A percentile compares a stretch with the other conserved stretches of the same genome.
Evolutionary conservation across 2,888 invertebrate genomes (phyloP).

Genomic region (Conistra vaccinii): DNA sequence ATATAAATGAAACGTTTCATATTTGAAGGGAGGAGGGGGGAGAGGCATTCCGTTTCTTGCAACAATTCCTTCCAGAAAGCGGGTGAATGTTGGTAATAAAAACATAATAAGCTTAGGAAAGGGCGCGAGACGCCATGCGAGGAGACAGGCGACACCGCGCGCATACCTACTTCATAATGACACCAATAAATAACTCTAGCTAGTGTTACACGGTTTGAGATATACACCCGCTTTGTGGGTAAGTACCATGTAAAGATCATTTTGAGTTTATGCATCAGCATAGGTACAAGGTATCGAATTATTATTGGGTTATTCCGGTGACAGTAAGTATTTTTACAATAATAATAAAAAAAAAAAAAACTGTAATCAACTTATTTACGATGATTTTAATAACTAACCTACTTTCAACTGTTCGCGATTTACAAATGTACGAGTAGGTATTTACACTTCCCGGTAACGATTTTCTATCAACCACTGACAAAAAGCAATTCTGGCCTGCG

Average conservation of each 20-base stretch:
- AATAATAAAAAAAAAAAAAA: too few species aligned
- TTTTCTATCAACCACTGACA: too few species aligned
- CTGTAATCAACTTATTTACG: too few species aligned
- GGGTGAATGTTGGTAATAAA: constrained; percentile 57
- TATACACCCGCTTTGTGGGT: neutral
- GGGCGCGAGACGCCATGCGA: constrained; percentile 25
- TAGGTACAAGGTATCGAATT: neutral
- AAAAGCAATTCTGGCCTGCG: too few species aligned
- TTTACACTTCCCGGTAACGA: too few species aligned
- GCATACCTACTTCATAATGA: constrained; percentile 32
- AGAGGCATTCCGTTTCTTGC: constrained; percentile 21
- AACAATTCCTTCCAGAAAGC: constrained; percentile 44
- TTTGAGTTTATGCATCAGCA: neutral
- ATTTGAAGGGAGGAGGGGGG: constrained; percentile 26
- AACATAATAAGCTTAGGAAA: constrained; percentile 55
- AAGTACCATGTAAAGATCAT: neutral
- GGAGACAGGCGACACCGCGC: constrained; percentile 30
- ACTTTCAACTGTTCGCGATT: too few species aligned
- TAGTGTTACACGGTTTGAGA: constrained; percentile 1
- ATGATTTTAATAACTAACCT: too few species aligned
- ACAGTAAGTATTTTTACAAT: too few species aligned
- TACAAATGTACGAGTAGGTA: too few species aligned
- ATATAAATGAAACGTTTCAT: constrained; percentile 56
- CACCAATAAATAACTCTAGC: constrained; percentile 37
- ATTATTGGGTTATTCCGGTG: neutral